A percentile compares a stretch with the other conserved stretches of the same genome.
Evolutionary conservation across 2,113 vertebrate species (phyloP).

Genomic region (Pseudopipra pipra): DNA sequence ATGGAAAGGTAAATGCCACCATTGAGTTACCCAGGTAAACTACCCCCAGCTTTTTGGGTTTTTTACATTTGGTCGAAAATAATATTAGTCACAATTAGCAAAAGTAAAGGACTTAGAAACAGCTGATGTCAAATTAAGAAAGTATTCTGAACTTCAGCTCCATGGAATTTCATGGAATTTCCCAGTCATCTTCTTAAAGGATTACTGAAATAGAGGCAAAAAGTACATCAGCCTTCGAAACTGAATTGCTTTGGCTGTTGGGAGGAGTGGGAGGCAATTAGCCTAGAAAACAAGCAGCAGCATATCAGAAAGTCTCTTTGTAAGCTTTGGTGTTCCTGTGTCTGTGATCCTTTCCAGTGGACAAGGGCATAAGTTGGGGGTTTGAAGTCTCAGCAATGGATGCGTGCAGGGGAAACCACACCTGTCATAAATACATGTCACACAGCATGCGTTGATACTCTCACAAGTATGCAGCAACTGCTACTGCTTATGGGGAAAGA

Average conservation of each 20-base stretch:
- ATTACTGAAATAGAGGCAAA: neutral
- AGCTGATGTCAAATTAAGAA: neutral
- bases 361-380: neutral
- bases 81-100: neutral
- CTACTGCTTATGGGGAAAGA: neutral
- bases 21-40: neutral
- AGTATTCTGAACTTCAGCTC: neutral
- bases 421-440: neutral
- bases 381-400: neutral
- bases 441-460: neutral
- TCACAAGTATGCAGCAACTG: neutral
- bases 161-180: neutral
- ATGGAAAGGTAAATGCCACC: neutral
- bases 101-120: neutral
- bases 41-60: neutral
- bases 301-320: neutral
- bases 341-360: neutral
- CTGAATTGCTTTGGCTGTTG: neutral
- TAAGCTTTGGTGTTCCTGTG: neutral
- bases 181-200: neutral
- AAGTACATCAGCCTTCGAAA: neutral
- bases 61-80: neutral
- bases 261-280: neutral
- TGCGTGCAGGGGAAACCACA: neutral
- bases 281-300: neutral